Percentiles rank a stretch among this genome's conserved stretches.
phyloP scores from a whole-genome alignment of 1,140 invertebrate species.

The Brachionus rotundiformis region DNA sequence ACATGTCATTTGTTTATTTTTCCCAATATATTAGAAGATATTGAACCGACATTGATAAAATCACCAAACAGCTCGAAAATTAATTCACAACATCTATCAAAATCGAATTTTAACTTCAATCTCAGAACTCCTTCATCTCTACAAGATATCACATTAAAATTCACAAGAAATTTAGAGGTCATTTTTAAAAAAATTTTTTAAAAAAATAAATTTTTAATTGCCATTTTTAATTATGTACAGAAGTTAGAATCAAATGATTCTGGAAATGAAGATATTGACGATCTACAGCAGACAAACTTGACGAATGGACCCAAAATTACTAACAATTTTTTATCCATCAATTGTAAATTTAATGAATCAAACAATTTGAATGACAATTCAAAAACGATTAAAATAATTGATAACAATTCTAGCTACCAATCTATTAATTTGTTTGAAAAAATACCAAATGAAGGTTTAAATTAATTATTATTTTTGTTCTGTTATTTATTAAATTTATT shows the following conservation, averaged over 20 bases:
- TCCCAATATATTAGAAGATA: constrained; percentile 72
- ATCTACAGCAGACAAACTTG: neutral
- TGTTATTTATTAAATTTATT: constrained; percentile 55
- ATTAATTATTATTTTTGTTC: neutral
- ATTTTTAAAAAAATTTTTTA: neutral
- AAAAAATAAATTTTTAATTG: neutral
- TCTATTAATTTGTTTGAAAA: neutral
- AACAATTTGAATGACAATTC: constrained; percentile 65
- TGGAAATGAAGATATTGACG: constrained; percentile 84
- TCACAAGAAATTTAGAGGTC: neutral
- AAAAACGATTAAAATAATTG: constrained; percentile 52
- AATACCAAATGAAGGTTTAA: constrained; percentile 30
- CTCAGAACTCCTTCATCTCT: neutral
- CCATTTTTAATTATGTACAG: constrained; percentile 60
- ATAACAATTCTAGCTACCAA: neutral
- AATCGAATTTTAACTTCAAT: neutral
- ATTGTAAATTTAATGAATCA: neutral
- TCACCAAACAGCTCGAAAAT: constrained; percentile 52
- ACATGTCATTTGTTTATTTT: constrained; percentile 89
- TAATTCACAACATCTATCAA: constrained; percentile 20
- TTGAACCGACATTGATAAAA: constrained; percentile 17
- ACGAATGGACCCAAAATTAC: neutral
- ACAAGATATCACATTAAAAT: constrained; percentile 1
- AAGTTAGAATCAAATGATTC: constrained; percentile 88
- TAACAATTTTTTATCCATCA: constrained; percentile 31